Base-by-base conservation (phyloP, 2,888 invertebrate species). In the Polymixis lichenea region DNA sequence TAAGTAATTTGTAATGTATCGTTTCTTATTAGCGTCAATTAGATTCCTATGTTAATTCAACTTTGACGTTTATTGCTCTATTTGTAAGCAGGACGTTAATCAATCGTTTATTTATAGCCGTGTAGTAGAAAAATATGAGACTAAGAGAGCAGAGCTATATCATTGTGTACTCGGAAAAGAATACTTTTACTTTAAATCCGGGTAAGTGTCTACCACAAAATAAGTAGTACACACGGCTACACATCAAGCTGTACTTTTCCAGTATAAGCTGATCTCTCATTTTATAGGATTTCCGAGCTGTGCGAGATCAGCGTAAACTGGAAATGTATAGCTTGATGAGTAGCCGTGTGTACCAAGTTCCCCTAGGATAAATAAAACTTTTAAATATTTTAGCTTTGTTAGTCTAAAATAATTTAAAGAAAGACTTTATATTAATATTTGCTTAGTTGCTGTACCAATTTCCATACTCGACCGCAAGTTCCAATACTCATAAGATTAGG, bases 11-110 rank as follows among this genome's bases (percentile, higher is more conserved):
- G n/a, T 51, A 17, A 61, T 25, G 51, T 67, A n/a, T 49, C 22
- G 22, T 32, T 69, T 75, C 76, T 71, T 75, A 61, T 64, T 76
- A 19, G 80, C 25, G 46, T 64, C 19, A 61, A 64, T 46, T 25
- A 28, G 62, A 70, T 71, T 71, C 7, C 1, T 19, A 3, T n/a
- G 28, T n/a, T 43, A 3, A 28, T 28, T 0, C 25, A 2, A 74
- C 17, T 43, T 22, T 65, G 25, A 15, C 28, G 28, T 11, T 11
- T 15, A 49, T 64, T 38, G 32, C 8, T 46, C 7, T 8, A 13
- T 75, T 74, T 49, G 38, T 22, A 46, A n/a, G 19, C 7, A 58
- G n/a, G 11, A 19, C 8, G 8, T 2, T 13, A 13, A 19, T 4
- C 13, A n/a, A 17, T n/a, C 5, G 13, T 25, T 8, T 5, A 49